Conservation (phyloP, 2,113 vertebrate genomes). For the Apodemus sylvaticus region DNA sequence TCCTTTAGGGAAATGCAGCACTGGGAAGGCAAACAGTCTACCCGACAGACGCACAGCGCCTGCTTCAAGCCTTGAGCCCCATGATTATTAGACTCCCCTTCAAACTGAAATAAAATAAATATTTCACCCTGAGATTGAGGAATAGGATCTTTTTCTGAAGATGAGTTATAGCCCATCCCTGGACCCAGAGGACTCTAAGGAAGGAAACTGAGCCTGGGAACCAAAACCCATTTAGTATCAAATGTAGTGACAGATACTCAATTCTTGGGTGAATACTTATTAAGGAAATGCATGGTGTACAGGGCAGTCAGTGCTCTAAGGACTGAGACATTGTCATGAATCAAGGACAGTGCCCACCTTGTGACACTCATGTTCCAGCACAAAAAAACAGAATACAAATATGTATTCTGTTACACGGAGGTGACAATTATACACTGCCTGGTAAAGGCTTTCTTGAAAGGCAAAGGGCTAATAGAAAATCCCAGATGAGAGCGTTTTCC, state of each 20-base stretch:
- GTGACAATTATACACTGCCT: background rate
- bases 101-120: background rate
- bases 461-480: background rate
- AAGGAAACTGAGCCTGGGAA: background rate
- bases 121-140: background rate
- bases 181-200: background rate
- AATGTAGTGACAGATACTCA: background rate
- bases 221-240: background rate
- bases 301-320: background rate
- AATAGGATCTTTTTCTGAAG: background rate
- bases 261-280: background rate
- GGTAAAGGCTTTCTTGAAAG: background rate
- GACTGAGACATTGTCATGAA: background rate
- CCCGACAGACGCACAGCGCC: background rate
- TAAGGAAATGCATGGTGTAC: background rate
- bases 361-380: rapidly evolving
- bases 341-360: background rate
- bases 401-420: background rate
- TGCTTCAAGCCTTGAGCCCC: background rate
- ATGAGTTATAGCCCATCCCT: background rate
- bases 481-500: rapidly evolving
- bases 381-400: background rate
- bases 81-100: background rate
- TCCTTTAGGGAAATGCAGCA: background rate
- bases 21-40: background rate